Evolutionary conservation across 1,140 invertebrate genomes (phyloP), one percentile per base, ranked within the genome.

Genomic region (Eupristina koningsbergeri): DNA sequence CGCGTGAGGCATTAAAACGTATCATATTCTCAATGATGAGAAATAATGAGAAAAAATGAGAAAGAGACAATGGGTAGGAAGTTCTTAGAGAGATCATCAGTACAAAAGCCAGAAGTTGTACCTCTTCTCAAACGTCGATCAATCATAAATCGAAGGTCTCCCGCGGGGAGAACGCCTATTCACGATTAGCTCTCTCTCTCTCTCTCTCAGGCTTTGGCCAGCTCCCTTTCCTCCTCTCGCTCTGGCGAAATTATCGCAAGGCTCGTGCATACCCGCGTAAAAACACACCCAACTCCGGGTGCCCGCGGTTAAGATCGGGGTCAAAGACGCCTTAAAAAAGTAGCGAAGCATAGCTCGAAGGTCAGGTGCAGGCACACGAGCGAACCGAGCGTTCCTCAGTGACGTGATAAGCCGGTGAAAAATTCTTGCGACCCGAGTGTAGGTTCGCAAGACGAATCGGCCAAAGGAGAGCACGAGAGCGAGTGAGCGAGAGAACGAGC

Each of bases 311-410:
- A 64, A 74, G 9, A 34, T 7, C 50, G 53, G n/a, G 79, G 63
- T 53, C 36, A 47, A 71, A 71, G 45, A 11, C 29, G 31, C 34
- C 47, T 67, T 31, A 50, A 80, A 67, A 41, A 80, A 26, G 31
- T 19, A 19, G 8, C 22, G 36, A 26, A 34, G 58, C 6, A n/a
- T 39, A 26, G 31, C n/a, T 29, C 69, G 53, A 74, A 81, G 80
- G 80, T 73, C 80, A 84, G 76, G 78, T 67, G 58, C 74, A 83
- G 45, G 61, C 53, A 79, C 85, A 82, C 77, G 81, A 85, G 77
- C 71, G 84, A 86, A 86, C 84, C 84, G 85, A 89, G 85, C 87
- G 79, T 61, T 81, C 22, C 61, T 50, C 47, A 63, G 67, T 74
- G 81, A 83, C 81, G 58, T 75, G 71, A 84, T 84, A 84, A 80